These are phyloP conservation scores for Aviceda subcristata DNA, from an alignment of 2,113 vertebrate species.

Conservation along the genomic window DNA sequence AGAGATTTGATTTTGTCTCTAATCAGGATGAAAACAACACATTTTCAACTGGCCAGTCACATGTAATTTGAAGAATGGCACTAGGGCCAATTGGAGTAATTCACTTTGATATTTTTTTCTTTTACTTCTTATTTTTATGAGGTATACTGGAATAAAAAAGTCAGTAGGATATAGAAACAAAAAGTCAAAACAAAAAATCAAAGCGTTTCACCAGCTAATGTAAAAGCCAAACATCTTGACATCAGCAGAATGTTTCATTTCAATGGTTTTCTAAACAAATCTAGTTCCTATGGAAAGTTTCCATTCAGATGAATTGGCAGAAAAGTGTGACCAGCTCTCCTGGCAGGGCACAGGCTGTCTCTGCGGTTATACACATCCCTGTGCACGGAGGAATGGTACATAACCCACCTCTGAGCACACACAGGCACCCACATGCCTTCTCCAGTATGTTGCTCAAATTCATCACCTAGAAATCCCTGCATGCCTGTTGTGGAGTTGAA, in stretches of 20 bases:
- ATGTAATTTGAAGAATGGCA: not conserved
- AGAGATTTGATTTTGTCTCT: not conserved
- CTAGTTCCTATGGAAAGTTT: conserved; percentile 30
- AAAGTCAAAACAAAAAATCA: conserved; percentile 48
- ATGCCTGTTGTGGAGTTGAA: not conserved
- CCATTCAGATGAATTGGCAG: conserved; percentile 31
- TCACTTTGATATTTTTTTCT: not conserved
- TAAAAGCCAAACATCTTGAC: conserved; percentile 45
- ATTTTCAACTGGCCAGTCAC: not conserved
- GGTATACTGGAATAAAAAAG: conserved; percentile 26
- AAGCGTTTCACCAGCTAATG: conserved; percentile 1
- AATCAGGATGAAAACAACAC: not conserved
- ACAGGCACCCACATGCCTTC: not conserved
- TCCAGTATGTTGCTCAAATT: not conserved
- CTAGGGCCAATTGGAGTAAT: not conserved
- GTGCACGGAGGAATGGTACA: not conserved
- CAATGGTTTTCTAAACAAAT: conserved; percentile 46
- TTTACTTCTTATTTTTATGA: conserved; percentile 26
- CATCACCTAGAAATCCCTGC: not conserved
- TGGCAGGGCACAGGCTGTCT: not conserved
- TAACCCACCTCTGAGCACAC: not conserved
- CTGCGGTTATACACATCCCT: not conserved
- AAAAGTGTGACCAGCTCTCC: not conserved
- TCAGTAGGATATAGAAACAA: conserved; percentile 46
- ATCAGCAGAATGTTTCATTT: conserved; percentile 47